phyloP scores from a whole-genome alignment of 2,797 vertebrate genomes.

The Sebastes hopkinsi region DNA sequence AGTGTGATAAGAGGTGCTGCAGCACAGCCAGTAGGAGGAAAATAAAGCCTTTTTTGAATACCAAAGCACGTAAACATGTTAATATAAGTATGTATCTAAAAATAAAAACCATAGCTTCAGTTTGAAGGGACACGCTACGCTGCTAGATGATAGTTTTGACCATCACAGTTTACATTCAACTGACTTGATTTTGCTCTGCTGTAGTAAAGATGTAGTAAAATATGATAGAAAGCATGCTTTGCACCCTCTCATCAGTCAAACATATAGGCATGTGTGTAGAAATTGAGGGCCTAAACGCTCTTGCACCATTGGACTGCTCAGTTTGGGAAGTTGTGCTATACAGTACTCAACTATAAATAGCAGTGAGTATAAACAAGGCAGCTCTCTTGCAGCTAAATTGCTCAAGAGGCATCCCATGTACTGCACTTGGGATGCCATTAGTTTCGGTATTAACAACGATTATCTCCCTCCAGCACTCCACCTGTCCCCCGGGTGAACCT shows the following conservation, averaged over 20 bases:
- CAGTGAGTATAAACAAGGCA: not conserved
- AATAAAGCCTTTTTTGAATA: too few species aligned
- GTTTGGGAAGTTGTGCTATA: not conserved
- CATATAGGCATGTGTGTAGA: not conserved
- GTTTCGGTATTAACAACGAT: not conserved
- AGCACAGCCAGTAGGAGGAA: too few species aligned
- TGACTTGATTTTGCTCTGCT: not conserved
- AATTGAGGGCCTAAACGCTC: not conserved
- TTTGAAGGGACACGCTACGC: too few species aligned
- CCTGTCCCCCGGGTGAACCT: not conserved
- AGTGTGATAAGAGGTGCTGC: too few species aligned
- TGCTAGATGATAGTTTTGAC: too few species aligned
- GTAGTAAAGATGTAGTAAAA: not conserved
- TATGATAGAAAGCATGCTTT: not conserved
- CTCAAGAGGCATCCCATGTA: not conserved
- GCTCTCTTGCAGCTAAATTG: not conserved
- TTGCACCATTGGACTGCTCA: not conserved
- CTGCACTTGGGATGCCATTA: not conserved
- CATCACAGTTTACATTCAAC: too few species aligned
- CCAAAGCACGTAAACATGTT: too few species aligned
- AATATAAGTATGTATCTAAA: too few species aligned
- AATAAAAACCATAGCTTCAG: too few species aligned
- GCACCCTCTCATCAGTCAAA: not conserved
- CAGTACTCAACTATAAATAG: not conserved
- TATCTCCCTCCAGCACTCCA: not conserved